Base-by-base conservation (phyloP, 2,113 vertebrate genomes). In the Zosterops lateralis region DNA sequence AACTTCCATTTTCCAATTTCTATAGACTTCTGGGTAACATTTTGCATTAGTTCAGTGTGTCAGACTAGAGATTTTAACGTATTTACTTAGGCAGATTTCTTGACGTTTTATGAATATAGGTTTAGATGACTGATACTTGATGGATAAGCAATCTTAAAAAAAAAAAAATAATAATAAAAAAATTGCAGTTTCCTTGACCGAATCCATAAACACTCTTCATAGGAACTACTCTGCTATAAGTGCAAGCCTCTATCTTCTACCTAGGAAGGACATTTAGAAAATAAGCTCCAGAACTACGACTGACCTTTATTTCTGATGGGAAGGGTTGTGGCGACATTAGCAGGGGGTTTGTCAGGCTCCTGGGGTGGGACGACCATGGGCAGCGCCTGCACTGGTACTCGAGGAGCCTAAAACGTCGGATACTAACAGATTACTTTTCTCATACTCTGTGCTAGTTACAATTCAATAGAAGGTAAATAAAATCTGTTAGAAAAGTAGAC, bases 281-380 rank as follows among this genome's bases (percentile, higher is more conserved):
- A 77, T 24, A 84, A 93, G 92, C 91, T 96, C 38, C 86, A 78
- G 76, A 96, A 90, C 60, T 91, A 87, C 25, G 94, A 98, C 98
- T 98, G 97, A 99, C 99, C 99, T 99, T 99, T 99, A 97, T 98
- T 99, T 96, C 98, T 98, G 97, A 99, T 97, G 67, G 99, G 99
- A 97, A 99, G 98, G 92, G 98, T 98, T 36, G 98, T 98, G 89
- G 98, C 97, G 94, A 99, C 98, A 96, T 98, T 99, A 96, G 99
- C 99, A 96, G 99, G 99, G 94, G 99, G 98, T 96, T 99, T 98
- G 98, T 99, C 99, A 83, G 99, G 99, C 97, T 99, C 99, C 97
- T 99, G 99, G 88, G 99, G 99, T 95, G 99, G 99, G 80, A 99
- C 99, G 93, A 99, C 99, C 99, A 99, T 99, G 96, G 99, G 99